Percentiles rank a stretch among this genome's conserved stretches.
Evolutionary conservation across 2,113 vertebrate genomes (phyloP).

Genomic region (Camelus bactrianus): DNA sequence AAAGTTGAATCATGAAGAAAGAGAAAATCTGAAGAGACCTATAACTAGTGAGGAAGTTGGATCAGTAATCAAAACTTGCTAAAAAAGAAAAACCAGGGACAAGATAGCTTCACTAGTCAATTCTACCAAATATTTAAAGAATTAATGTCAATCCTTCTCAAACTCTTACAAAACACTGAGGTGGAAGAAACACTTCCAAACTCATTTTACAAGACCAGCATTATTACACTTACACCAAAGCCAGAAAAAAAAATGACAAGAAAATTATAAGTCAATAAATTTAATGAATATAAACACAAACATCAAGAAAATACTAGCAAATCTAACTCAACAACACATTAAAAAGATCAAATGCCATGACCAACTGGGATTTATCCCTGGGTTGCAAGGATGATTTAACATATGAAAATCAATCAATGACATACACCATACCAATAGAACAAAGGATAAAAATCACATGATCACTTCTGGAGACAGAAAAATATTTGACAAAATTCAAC

Average conservation of each 20-base stretch:
- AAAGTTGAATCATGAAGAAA: not conserved
- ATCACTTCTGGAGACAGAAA: not conserved
- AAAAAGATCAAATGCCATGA: not conserved
- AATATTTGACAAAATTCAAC: not conserved
- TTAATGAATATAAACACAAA: not conserved
- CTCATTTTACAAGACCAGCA: not conserved
- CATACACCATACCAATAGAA: not conserved
- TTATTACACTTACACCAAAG: not conserved
- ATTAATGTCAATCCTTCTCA: not conserved
- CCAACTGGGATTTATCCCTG: not conserved
- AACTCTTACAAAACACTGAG: not conserved
- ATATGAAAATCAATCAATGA: not conserved
- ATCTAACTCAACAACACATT: not conserved
- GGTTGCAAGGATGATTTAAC: not conserved
- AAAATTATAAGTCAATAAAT: not conserved
- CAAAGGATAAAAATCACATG: not conserved
- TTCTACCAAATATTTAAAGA: not conserved
- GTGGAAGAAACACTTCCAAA: not conserved
- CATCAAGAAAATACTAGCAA: not conserved
- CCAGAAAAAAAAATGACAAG: not conserved
- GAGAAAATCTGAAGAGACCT: not conserved
- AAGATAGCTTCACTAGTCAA: not conserved
- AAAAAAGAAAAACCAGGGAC: not conserved
- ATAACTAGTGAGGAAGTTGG: not conserved
- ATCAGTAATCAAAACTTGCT: not conserved